phyloP scores from a whole-genome alignment of 1,140 invertebrate species.

The Charaxes varanes region DNA sequence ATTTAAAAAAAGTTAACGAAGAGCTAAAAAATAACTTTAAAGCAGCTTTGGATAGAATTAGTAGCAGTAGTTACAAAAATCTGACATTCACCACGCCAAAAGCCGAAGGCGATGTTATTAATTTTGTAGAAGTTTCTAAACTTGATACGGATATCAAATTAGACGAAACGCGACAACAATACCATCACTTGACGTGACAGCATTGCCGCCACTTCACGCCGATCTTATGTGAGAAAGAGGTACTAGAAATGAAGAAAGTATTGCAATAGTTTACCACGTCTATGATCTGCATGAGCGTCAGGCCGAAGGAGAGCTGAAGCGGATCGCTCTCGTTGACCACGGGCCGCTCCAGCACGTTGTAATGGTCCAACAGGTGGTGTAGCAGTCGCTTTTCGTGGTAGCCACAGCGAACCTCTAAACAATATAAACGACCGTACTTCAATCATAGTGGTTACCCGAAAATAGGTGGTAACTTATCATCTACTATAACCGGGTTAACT shows the following conservation, averaged over 20 bases:
- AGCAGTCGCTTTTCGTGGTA: conserved; percentile 94
- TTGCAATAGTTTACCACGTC: conserved; percentile 88
- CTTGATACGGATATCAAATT: no score
- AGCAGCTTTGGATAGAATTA: conserved; percentile 52
- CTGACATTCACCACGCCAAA: no score
- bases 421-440: no score
- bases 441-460: no score
- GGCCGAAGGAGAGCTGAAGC: conserved; percentile 95
- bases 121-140: background rate
- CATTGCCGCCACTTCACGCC: no score
- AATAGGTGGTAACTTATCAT: background rate
- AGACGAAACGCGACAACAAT: no score
- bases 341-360: conserved; percentile 97
- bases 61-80: no score
- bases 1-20: conserved; percentile 51
- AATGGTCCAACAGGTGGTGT: conserved; percentile 93
- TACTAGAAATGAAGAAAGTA: background rate
- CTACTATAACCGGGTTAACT: no score
- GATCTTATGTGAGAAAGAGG: no score
- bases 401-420: conserved; percentile 85
- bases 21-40: conserved; percentile 55
- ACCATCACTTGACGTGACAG: no score
- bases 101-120: no score
- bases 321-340: conserved; percentile 97
- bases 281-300: conserved; percentile 99